A percentile compares a stretch with the other conserved stretches of the same genome.
phyloP scores from a whole-genome alignment of 2,797 vertebrate species.

The Microcaecilia unicolor region DNA sequence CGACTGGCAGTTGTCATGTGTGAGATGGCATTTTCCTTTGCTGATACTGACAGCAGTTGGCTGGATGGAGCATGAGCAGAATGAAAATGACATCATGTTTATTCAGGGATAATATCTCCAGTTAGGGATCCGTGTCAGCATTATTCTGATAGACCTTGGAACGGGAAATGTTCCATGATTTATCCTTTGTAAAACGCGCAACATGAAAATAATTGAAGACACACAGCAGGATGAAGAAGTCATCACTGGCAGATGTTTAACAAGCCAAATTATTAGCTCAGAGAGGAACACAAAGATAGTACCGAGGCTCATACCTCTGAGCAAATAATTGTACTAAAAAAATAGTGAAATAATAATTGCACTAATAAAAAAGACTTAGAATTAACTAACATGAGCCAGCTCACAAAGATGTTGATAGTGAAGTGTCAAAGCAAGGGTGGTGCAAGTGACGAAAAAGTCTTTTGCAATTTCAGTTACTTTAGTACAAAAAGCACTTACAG shows the following conservation, averaged over 20 bases:
- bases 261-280: no score
- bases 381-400: no score
- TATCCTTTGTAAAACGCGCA: conserved; percentile 69
- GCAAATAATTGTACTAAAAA: no score
- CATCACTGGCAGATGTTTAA: conserved; percentile 27
- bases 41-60: conserved; percentile 90
- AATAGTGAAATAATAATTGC: no score
- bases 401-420: no score
- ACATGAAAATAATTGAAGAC: conserved; percentile 66
- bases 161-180: conserved; percentile 68
- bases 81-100: conserved; percentile 94
- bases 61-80: conserved; percentile 78
- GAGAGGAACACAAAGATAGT: no score
- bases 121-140: conserved; percentile 80
- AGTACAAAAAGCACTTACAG: no score
- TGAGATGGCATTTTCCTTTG: conserved; percentile 85
- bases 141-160: conserved; percentile 74
- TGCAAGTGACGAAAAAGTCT: no score
- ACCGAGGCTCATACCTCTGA: no score
- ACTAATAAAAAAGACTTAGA: no score
- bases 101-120: conserved; percentile 82
- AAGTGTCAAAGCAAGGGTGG: no score
- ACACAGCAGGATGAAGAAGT: conserved; percentile 44
- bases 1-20: conserved; percentile 88
- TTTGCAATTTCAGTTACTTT: no score